Base-by-base conservation (phyloP, 2,888 invertebrate species). In the Leptinotarsa peninsularis region DNA sequence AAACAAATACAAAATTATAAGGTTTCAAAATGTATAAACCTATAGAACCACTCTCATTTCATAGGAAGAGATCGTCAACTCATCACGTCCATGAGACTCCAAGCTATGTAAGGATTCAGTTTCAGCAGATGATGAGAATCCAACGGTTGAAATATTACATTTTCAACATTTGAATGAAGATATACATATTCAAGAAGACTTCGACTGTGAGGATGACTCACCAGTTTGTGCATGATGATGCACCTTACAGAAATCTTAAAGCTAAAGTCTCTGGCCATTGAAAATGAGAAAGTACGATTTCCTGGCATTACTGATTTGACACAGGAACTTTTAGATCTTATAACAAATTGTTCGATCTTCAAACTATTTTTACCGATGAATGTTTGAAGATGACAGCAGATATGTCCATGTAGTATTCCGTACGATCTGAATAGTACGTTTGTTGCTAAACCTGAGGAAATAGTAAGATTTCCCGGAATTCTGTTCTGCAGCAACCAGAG, bases 121-220 rank as follows among this genome's bases (percentile, higher is more conserved):
- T 33, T 33, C 3, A 33, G 7, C 7, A 7, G 5, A 33, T 33
- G 33, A 33, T 33, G 33, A 33, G 33, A 33, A 33, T 33, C 33
- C 5, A 33, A 0, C 3, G 27, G 4, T 27, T 5, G 5, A 27
- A 5, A 27, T 27, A 27, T 5, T 27, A 27, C 5, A 27, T 27
- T 27, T 27, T 27, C 27, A 27, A 27, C 33, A 33, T 33, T 33
- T 33, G 7, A 33, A 33, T 7, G 7, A 33, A 33, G 7, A 33
- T 33, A 7, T 33, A 33, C 5, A 7, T 7, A 33, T 33, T 7
- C 33, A 33, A 33, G 33, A 33, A 60, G 7, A 60, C 7, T 60
- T 60, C 13, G 60, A 60, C 13, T 60, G n/a, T 60, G 60, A 60
- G 5, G 60, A 60, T 60, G 60, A 60, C 15, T 18, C 17, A 21